Base-by-base conservation (phyloP, 2,888 invertebrate species). In the Platerodrilus igneus region DNA sequence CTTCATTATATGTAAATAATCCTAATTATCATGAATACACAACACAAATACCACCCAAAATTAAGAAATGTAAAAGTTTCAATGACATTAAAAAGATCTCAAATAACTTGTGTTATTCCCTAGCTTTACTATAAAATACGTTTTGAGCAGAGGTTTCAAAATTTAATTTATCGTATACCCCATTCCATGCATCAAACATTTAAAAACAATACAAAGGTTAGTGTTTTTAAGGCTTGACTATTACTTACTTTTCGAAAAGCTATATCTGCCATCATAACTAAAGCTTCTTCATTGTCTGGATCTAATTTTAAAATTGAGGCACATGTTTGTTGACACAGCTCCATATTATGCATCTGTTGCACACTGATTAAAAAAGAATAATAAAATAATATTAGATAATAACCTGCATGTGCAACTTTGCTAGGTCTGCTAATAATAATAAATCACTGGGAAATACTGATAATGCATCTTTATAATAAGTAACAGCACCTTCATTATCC, bases 181-280 rank as follows among this genome's bases (percentile, higher is more conserved):
- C n/a, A n/a, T n/a, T n/a, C n/a, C n/a, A n/a, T n/a, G 16, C 7
- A 23, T 3, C 15, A 15, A 15, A 8, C 22, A 35, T 8, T 11
- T 32, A 18, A 30, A 17, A 23, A 27, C 3, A 32, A n/a, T n/a
- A n/a, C n/a, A n/a, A n/a, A n/a, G n/a, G n/a, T n/a, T n/a, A n/a
- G n/a, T n/a, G n/a, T n/a, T n/a, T n/a, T n/a, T n/a, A n/a, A n/a
- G n/a, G n/a, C n/a, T n/a, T n/a, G n/a, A n/a, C n/a, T n/a, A 17
- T 15, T 22, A 39, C 26, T 50, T 65, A 81, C 81, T 71, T 86
- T 86, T 52, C 87, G 71, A 64, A 96, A 96, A 42, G 94, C 90
- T 19, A 96, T 75, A 67, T 97, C 96, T 0, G 96, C 96, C 82
- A 96, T 85, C 85, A 96, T 89, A 23, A 97, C 85, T 1, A 90